Evolutionary conservation across 2,888 invertebrate species (phyloP), one percentile per base, ranked within the genome.

Genomic region (Hemaris fuciformis): DNA sequence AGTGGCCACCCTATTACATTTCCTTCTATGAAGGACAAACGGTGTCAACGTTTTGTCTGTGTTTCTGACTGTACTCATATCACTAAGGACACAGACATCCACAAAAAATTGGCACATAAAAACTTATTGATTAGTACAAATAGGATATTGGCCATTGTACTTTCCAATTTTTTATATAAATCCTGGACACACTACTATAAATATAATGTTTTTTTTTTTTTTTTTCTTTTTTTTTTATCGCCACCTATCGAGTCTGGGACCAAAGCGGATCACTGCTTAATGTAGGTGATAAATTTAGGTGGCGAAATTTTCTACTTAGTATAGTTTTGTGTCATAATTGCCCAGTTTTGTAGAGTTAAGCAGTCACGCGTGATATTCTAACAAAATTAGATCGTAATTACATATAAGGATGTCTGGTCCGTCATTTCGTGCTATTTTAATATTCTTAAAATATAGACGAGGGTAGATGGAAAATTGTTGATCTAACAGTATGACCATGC

Each of bases 11-110:
- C 25, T 25, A 1, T 27, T 53, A 8, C 53, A 53, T 10, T 53
- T 53, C 53, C 53, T 53, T 53, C 53, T 53, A 53, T 53, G 31
- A 53, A 53, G 53, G 31, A 15, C 31, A 20, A 31, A 10, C 53
- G 27, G 27, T 53, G 27, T 53, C 31, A 53, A 48, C 25, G n/a
- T 46, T 31, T 10, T 53, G 18, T 31, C 27, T 31, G 31, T 53
- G 27, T 53, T 53, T 18, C 18, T 53, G 18, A 53, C 27, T 53
- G 27, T 53, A 53, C 53, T 53, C 27, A 22, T 22, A 53, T 31
- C 27, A 53, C 31, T 25, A n/a, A 18, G 53, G 31, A 53, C n/a
- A 25, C 53, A 48, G 27, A 31, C 53, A 53, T 53, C 53, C 53
- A 27, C 3, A 15, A n/a, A 38, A 10, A 38, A 38, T 0, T 38